These are phyloP conservation scores for Notechis scutatus DNA, from an alignment of 2,113 vertebrate genomes.

Conservation along the genomic window DNA sequence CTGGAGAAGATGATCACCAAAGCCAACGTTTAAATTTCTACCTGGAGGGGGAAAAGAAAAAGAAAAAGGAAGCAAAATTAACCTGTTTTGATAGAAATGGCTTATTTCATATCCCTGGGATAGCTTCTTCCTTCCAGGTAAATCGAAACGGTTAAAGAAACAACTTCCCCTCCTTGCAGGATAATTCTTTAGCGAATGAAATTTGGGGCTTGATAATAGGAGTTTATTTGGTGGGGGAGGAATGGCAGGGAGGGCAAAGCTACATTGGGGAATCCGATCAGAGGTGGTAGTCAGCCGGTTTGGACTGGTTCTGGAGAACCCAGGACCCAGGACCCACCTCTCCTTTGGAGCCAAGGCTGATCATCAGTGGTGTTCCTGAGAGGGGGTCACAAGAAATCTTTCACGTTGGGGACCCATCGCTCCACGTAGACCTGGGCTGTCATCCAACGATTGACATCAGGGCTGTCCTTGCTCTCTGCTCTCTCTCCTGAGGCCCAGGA, in stretches of 20 bases:
- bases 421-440: not conserved
- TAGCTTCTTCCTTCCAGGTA: conserved; percentile 56
- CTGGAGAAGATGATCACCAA: conserved; percentile 90
- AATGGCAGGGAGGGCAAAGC: not conserved
- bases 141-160: conserved; percentile 50
- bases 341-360: no score
- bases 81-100: conserved; percentile 47
- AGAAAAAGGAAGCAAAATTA: conserved; percentile 41
- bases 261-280: not conserved
- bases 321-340: no score
- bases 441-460: not conserved
- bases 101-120: conserved; percentile 39
- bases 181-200: not conserved
- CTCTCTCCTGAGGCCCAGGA: no score
- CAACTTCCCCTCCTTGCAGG: conserved; percentile 31
- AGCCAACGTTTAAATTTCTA: conserved; percentile 61
- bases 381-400: not conserved
- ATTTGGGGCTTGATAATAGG: not conserved
- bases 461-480: not conserved
- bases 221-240: not conserved
- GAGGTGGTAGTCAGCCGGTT: no score
- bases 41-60: not conserved
- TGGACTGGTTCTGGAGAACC: no score
- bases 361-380: not conserved
- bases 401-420: no score